Base-by-base conservation (phyloP, 1,140 invertebrate genomes). In the Apis cerana region DNA sequence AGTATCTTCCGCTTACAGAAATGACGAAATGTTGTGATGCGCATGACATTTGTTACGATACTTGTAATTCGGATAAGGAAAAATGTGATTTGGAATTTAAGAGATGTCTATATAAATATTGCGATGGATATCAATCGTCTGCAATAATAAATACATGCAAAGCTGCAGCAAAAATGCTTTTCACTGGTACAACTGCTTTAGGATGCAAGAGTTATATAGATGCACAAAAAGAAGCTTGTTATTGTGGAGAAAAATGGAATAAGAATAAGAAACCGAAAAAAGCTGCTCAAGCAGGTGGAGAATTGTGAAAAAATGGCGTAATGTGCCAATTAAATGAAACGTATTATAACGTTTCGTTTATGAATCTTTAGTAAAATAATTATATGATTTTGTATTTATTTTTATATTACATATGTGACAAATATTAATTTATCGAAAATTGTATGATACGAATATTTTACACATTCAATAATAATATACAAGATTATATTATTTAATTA, bases 31-130 rank as follows among this genome's bases (percentile, higher is more conserved):
- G 98, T 90, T 99, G 98, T 93, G 96, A 98, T 91, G 89, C 91
- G 4, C 98, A 99, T 92, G 98, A 99, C 88, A 96, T 97, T 82
- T 99, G 98, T 92, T 99, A 99, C 89, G 97, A 98, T 83, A 98
- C 97, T 7, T 99, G 98, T 91, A 97, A 97, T 85, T 95, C 94
- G 54, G 96, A 97, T 69, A 98, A 98, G 92, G 97, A 98, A 91
- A 94, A 96, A 1, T 99, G 98, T 94, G 98, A 99, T 93, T 92
- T 97, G 67, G 96, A 97, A 54, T 98, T 98, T 90, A 97, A 98
- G 90, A 95, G 96, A 85, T 99, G 98, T 90, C 93, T 99, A 0
- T 98, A 98, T 86, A 96, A 95, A 90, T 96, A 97, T 81, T 98
- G 98, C 94, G 96, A 97, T 68, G 95, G 94, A 27, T 97, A 96